phyloP scores from a whole-genome alignment of 2,888 invertebrate genomes.

The Melipona beecheii region DNA sequence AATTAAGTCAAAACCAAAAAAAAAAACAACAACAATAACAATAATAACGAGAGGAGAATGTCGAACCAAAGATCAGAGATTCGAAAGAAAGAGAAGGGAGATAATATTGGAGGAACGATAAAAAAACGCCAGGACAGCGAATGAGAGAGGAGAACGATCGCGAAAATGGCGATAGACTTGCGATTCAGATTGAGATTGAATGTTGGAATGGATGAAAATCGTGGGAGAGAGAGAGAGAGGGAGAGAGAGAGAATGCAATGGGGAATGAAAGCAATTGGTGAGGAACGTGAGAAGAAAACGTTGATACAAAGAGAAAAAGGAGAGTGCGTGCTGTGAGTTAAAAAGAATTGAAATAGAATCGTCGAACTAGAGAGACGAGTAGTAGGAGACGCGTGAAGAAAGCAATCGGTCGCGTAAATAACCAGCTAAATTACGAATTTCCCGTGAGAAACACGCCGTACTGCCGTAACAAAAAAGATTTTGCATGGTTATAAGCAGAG shows the following conservation, averaged over 20 bases:
- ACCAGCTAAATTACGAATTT: conserved; percentile 18
- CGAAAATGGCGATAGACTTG: conserved; percentile 6
- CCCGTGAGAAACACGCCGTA: not conserved
- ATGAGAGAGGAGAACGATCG: conserved; percentile 14
- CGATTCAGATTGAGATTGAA: conserved; percentile 37
- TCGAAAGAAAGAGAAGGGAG: not conserved
- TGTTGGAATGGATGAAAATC: conserved; percentile 8
- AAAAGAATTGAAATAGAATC: conserved; percentile 20
- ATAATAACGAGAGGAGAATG: not conserved
- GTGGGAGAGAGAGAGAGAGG: not conserved
- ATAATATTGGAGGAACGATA: not conserved
- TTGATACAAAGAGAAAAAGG: conserved; percentile 17
- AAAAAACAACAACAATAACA: too few species aligned
- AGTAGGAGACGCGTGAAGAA: not conserved
- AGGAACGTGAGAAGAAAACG: conserved; percentile 37
- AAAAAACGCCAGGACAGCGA: conserved; percentile 26
- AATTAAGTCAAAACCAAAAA: not conserved
- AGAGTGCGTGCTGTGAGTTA: not conserved
- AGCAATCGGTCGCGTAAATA: conserved; percentile 15
- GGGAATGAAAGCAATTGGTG: conserved; percentile 40
- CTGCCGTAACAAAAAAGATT: not conserved
- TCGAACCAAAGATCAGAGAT: conserved; percentile 26
- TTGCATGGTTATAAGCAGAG: conserved; percentile 7
- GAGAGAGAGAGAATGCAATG: not conserved
- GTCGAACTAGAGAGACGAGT: conserved; percentile 2